These are phyloP conservation scores for Drosophila paucipuncta DNA, from an alignment of 2,888 invertebrate species.

Conservation along the genomic window DNA sequence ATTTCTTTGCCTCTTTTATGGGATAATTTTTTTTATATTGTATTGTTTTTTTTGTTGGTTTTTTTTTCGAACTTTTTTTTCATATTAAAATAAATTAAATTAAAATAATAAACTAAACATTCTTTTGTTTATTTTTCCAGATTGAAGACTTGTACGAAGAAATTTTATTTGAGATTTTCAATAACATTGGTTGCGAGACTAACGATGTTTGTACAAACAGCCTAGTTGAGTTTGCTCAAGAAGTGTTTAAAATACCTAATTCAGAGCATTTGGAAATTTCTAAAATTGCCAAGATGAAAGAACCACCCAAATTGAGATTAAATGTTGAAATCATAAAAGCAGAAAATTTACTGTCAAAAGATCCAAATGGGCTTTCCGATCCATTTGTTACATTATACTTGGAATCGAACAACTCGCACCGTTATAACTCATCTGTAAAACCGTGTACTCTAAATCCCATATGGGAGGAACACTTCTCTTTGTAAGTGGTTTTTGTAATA, in stretches of 20 bases:
- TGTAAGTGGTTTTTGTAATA: slow-evolving; percentile 84
- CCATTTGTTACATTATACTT: slow-evolving; percentile 97
- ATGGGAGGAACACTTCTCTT: slow-evolving; percentile 99
- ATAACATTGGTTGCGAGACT: slow-evolving; percentile 92
- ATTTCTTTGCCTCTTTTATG: neutral
- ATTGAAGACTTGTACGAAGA: slow-evolving; percentile 95
- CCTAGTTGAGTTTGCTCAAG: slow-evolving; percentile 91
- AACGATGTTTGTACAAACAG: slow-evolving; percentile 89
- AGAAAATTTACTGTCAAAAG: slow-evolving; percentile 93
- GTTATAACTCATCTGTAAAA: slow-evolving; percentile 96
- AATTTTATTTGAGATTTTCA: slow-evolving; percentile 92
- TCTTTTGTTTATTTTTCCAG: slow-evolving; percentile 43
- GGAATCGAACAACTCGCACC: slow-evolving; percentile 90
- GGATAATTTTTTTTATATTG: neutral
- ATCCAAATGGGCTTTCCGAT: slow-evolving; percentile 97
- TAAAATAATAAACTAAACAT: neutral
- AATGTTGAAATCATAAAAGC: slow-evolving; percentile 95
- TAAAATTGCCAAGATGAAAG: slow-evolving; percentile 90
- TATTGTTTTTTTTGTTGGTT: neutral
- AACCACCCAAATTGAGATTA: slow-evolving; percentile 93
- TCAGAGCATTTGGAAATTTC: slow-evolving; percentile 91
- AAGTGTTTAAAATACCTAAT: slow-evolving; percentile 91
- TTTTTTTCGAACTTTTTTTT: neutral
- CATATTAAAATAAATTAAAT: neutral
- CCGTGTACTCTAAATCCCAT: slow-evolving; percentile 94